Evolutionary conservation across 2,113 vertebrate species (phyloP).

Genomic region (Semnornis frantzii): DNA sequence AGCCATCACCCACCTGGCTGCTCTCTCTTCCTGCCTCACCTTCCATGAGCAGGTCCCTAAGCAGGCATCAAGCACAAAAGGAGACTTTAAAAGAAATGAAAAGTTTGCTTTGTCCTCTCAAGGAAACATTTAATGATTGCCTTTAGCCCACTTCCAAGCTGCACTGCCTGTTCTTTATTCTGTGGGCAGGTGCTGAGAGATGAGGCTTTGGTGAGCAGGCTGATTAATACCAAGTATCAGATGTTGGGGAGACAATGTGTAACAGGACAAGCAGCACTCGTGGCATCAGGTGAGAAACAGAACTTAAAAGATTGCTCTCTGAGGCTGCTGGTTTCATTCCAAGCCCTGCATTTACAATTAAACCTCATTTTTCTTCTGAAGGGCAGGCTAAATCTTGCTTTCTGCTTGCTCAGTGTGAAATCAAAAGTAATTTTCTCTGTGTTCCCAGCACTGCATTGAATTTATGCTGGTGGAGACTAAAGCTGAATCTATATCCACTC

Average conservation of each 20-base stretch:
- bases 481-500: background rate
- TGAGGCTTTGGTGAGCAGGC: background rate
- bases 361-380: conserved; percentile 20
- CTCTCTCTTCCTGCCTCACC: background rate
- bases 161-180: background rate
- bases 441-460: background rate
- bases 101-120: background rate
- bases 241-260: background rate
- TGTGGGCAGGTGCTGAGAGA: conserved; percentile 43
- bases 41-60: background rate
- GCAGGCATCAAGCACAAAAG: background rate
- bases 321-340: background rate
- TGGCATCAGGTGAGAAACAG: background rate
- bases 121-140: background rate
- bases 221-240: conserved; percentile 18
- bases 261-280: conserved; percentile 34
- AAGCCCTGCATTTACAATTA: background rate
- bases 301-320: background rate
- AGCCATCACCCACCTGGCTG: conserved; percentile 4
- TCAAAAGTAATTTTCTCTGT: background rate
- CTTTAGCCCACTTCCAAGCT: background rate
- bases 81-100: conserved; percentile 23
- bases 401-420: conserved; percentile 2
- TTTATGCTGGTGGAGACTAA: background rate
- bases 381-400: background rate